Base-by-base conservation (phyloP, 53 echinoderm and acorn worm species). In the Holothuria scabra region DNA sequence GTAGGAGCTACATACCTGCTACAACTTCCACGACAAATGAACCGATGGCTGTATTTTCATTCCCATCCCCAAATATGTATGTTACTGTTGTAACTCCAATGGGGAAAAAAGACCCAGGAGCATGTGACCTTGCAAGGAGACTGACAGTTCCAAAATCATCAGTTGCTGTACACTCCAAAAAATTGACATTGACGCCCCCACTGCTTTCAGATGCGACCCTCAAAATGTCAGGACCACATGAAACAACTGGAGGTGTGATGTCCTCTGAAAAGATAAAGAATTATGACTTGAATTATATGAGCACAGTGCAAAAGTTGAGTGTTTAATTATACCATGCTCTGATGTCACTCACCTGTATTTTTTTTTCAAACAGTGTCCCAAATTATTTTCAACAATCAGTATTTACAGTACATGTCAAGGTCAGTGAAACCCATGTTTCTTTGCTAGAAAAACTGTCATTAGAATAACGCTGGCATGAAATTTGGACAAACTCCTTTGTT, bases 81-180 rank as follows among this genome's bases (percentile, higher is more conserved):
- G 87, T 89, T 3, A 93, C 87, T 34, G 9, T 52, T 14, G 93
- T 93, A 3, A 58, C 25, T 34, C 90, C 93, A 9, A 90, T 22
- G 14, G 22, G 21, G 63, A 93, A 87, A 31, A 75, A 35, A 0
- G 58, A 14, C 7, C 87, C 87, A 22, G 93, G 86, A 21, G 52
- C 12, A 29, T 63, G 76, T 56, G 76, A 56, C 3, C 76, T 49
- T 3, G 76, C 48, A 19, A 76, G 12, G 8, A 76, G 52, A 30
- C 1, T 76, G 14, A 31, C 76, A 56, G 28, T 76, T 56, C 76
- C 76, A 57, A 56, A 76, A 52, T 76, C 76, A 30, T 76, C 76
- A 14, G 16, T 29, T 28, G 76, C 76, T 14, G 76, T 76, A 25
- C 76, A 76, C 29, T 76, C 76, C 18, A 19, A 28, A 52, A 76